Base-by-base conservation (phyloP, 2,888 invertebrate species). In the Villa cingulata region DNA sequence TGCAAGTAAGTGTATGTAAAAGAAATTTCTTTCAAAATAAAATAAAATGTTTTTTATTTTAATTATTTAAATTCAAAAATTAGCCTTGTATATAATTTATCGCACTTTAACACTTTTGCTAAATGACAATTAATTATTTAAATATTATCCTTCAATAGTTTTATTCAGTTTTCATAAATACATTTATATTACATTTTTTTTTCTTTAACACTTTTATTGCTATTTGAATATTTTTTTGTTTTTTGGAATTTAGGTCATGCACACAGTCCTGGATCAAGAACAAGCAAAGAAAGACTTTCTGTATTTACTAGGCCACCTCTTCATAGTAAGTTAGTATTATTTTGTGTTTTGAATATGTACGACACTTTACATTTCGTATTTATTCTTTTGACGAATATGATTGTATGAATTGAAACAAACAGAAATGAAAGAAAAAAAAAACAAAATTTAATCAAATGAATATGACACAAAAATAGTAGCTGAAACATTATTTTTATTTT, bases 321-420 rank as follows among this genome's bases (percentile, higher is more conserved):
- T 68, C 74, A 74, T 70, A 74, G 74, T 74, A 74, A 74, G 74
- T 74, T 74, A 74, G 74, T 74, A 74, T 72, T 72, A 67, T 60
- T 64, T 66, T 64, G 6, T 36, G n/a, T 32, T 32, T 32, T 32
- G 29, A 32, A 32, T 32, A 32, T 12, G 23, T 23, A 23, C 7
- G 23, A 23, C 23, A 23, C 23, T 7, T 6, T 23, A 23, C 4
- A 23, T 23, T n/a, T n/a, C n/a, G n/a, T n/a, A n/a, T n/a, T n/a
- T n/a, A n/a, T n/a, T n/a, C n/a, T n/a, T n/a, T n/a, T n/a, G n/a
- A n/a, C n/a, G n/a, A n/a, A n/a, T n/a, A n/a, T n/a, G n/a, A n/a
- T n/a, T n/a, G n/a, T n/a, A n/a, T n/a, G n/a, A n/a, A n/a, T n/a
- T n/a, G n/a, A n/a, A n/a, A n/a, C n/a, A n/a, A n/a, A n/a, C n/a